Evolutionary conservation across 2,888 invertebrate genomes (phyloP), one percentile per base, ranked within the genome.

Genomic region (Caenorhabditis imperialis): DNA sequence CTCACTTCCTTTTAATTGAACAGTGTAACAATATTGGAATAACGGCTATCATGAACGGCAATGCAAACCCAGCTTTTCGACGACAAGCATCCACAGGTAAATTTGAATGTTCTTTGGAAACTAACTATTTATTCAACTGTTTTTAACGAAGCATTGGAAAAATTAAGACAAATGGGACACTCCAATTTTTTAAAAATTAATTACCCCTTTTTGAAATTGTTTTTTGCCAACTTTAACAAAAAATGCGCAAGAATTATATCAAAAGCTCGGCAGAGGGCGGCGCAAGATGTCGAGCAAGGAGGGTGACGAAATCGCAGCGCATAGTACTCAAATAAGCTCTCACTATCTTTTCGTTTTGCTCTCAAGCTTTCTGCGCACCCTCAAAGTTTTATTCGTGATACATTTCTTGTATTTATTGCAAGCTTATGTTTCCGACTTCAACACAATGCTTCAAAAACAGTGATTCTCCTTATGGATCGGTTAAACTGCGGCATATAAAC

Each of bases 11-110:
- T 47, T 37, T 42, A 44, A 57, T 50, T 57, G 48, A 48, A 48
- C 42, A 47, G 33, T 42, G 30, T 35, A 65, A 25, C 45, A 33
- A 23, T 53, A 35, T 20, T 45, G 22, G 23, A 12, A 53, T 16
- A 25, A 33, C 27, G 18, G 61, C 16, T 33, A 62, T 60, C 48
- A 62, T 67, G 20, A 75, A 75, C 47, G 69, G 69, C 14, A 63
- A 40, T 45, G 69, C 69, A 7, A 69, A 57, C 48, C 75, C 75
- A 37, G 67, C 58, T 20, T 75, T 75, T 27, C 69, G 69, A 16
- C 48, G 75, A 6, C 75, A 75, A 54, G 69, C 69, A 14, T 75
- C 75, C 3, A 75, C 69, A 69, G 75, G 75, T 75, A 20, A n/a
- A n/a, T n/a, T n/a, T n/a, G n/a, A n/a, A n/a, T n/a, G n/a, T n/a